These are phyloP conservation scores for Sciurus niger DNA, from an alignment of 2,113 vertebrate genomes.

Conservation along the genomic window DNA sequence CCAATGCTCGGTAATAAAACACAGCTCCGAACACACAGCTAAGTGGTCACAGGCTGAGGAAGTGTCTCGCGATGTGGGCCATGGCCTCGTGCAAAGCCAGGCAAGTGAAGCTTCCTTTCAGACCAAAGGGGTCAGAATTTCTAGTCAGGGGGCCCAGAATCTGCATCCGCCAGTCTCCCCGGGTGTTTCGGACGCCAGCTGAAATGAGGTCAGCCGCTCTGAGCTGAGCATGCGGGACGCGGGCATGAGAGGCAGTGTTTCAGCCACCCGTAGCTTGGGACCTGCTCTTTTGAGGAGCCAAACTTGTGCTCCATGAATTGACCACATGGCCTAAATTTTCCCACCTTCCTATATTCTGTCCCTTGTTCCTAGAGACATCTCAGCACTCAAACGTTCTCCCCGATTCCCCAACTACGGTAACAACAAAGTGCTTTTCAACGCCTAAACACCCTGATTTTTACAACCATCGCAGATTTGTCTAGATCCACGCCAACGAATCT, in stretches of 20 bases:
- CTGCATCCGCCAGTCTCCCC: not conserved
- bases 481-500: not conserved
- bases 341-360: not conserved
- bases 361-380: not conserved
- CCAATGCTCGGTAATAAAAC: not conserved
- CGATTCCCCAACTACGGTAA: not conserved
- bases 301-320: not conserved
- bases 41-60: not conserved
- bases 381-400: not conserved
- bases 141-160: not conserved
- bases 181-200: not conserved
- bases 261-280: not conserved
- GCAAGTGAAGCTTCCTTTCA: not conserved
- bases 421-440: not conserved
- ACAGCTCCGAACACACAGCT: not conserved
- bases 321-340: not conserved
- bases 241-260: rapidly evolving
- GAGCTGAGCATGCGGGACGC: not conserved
- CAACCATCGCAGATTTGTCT: not conserved
- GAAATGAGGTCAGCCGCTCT: not conserved
- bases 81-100: not conserved
- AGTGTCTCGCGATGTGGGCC: not conserved
- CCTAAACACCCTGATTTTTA: not conserved
- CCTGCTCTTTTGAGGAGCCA: not conserved
- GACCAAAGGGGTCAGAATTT: not conserved